A percentile compares a stretch with the other conserved stretches of the same genome.
Evolutionary conservation across 2,113 vertebrate genomes (phyloP).

Genomic region (Morone chrysops): DNA sequence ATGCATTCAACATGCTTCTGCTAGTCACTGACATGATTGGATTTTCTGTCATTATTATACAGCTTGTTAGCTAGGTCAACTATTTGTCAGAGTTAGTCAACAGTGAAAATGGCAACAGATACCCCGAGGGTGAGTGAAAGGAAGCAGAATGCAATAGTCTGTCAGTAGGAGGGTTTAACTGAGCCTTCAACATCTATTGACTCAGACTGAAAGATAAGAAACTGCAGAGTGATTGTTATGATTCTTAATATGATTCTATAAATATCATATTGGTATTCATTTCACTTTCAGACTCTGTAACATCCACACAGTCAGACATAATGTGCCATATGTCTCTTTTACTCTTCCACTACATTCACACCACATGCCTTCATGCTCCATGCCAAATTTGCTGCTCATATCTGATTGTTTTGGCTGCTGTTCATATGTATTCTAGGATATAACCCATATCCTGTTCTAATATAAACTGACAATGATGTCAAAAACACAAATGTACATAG

Average conservation of each 20-base stretch:
- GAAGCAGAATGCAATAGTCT: constrained; percentile 18
- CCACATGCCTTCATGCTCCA: constrained; percentile 18
- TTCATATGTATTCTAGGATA: constrained; percentile 35
- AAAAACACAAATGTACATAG: constrained; percentile 20
- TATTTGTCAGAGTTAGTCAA: constrained; percentile 22
- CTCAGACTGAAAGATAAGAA: constrained; percentile 12
- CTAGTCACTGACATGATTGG: constrained; percentile 27
- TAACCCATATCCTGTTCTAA: constrained; percentile 31
- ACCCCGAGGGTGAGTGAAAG: constrained; percentile 13
- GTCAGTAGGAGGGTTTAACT: constrained; percentile 8
- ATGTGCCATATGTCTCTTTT: constrained; percentile 65
- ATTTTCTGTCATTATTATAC: neutral
- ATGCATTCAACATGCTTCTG: constrained; percentile 8
- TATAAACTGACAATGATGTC: constrained; percentile 42
- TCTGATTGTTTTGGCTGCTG: constrained; percentile 59
- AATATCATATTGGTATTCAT: constrained; percentile 50
- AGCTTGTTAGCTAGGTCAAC: constrained; percentile 7
- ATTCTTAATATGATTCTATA: constrained; percentile 29
- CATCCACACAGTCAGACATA: constrained; percentile 57
- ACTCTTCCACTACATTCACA: constrained; percentile 48
- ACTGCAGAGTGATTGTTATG: neutral
- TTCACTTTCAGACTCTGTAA: constrained; percentile 34
- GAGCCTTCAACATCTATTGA: constrained; percentile 11
- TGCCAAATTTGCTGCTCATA: constrained; percentile 51
- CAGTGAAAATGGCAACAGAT: constrained; percentile 9